A percentile compares a stretch with the other conserved stretches of the same genome.
Conservation (phyloP, 2,797 vertebrate species). For the Tapera naevia region DNA sequence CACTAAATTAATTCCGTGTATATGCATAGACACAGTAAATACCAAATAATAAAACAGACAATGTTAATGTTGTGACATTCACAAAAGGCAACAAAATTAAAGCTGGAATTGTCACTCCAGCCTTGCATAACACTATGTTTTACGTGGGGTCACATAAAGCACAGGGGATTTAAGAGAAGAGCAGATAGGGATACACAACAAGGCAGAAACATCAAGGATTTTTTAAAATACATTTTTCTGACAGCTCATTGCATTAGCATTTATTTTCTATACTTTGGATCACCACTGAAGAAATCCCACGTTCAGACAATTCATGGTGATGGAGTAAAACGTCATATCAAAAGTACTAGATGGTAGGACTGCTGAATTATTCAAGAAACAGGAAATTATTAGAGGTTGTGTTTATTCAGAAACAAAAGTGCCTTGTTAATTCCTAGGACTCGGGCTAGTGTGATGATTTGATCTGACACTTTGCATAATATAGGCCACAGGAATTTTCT, state of each 20-base stretch:
- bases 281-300: neutral
- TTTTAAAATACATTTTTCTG: neutral
- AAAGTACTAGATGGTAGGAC: neutral
- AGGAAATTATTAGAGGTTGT: neutral
- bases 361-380: constrained; percentile 27
- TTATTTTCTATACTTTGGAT: constrained; percentile 5
- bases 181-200: neutral
- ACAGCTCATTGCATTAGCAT: neutral
- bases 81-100: neutral
- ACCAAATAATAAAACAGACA: neutral
- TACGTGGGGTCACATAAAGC: fast-evolving
- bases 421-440: constrained; percentile 18
- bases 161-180: neutral
- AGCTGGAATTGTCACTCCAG: neutral
- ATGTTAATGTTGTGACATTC: neutral
- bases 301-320: neutral
- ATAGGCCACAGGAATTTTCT: neutral
- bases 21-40: neutral
- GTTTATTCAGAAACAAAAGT: constrained; percentile 51
- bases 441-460: neutral
- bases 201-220: neutral
- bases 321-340: neutral
- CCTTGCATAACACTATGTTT: neutral
- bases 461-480: constrained; percentile 38
- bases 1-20: neutral